Conservation (phyloP, 2,888 invertebrate genomes). For the Aelia acuminata region DNA sequence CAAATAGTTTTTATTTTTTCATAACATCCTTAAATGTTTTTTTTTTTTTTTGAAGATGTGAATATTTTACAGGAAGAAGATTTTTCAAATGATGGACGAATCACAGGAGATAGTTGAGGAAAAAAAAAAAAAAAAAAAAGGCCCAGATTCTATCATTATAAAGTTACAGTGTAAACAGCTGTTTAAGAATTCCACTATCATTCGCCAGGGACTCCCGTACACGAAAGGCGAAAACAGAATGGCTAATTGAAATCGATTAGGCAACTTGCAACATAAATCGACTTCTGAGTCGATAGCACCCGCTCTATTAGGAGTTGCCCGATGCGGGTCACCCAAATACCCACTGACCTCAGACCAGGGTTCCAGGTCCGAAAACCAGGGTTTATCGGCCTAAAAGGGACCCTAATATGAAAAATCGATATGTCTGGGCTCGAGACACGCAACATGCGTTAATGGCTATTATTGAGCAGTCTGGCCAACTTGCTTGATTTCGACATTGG, state of each 20-base stretch:
- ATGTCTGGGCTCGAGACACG: conserved; percentile 3
- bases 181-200: neutral
- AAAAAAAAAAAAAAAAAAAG: too few relatives aligned
- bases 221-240: conserved; percentile 25
- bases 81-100: too few relatives aligned
- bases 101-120: too few relatives aligned
- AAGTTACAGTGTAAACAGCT: neutral
- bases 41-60: too few relatives aligned
- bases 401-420: neutral
- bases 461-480: neutral
- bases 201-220: neutral
- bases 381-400: neutral
- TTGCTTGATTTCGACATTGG: neutral
- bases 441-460: neutral
- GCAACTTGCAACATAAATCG: neutral
- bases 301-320: neutral
- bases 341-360: neutral
- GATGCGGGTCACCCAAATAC: neutral
- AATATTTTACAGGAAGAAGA: too few relatives aligned
- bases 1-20: too few relatives aligned
- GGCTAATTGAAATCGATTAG: neutral
- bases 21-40: too few relatives aligned
- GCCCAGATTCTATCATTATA: too few relatives aligned
- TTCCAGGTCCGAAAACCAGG: neutral
- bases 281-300: neutral